These are phyloP conservation scores for Drosophila yooni DNA, from an alignment of 2,888 invertebrate species.

Conservation along the genomic window DNA sequence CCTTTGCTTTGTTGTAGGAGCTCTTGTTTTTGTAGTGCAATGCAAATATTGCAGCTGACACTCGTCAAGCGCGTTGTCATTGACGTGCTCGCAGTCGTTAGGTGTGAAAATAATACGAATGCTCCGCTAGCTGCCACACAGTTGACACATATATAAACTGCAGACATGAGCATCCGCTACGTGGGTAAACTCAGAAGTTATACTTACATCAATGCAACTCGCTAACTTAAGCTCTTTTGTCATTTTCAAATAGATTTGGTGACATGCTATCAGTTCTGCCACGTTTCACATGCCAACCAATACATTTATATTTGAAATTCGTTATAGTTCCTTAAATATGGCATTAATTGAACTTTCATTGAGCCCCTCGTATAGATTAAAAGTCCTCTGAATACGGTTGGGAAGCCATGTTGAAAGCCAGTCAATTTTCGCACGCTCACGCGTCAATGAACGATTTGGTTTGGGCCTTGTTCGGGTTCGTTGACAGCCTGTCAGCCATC, in stretches of 20 bases:
- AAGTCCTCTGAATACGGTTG: slow-evolving; percentile 2
- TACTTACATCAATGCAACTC: neutral
- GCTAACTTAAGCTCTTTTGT: neutral
- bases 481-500: slow-evolving; percentile 54
- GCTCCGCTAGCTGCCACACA: slow-evolving; percentile 48
- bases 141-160: slow-evolving; percentile 42
- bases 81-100: slow-evolving; percentile 49
- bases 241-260: neutral
- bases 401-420: slow-evolving; percentile 53
- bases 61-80: slow-evolving; percentile 53
- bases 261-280: neutral
- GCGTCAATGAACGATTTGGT: slow-evolving; percentile 71
- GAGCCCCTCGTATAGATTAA: slow-evolving; percentile 23
- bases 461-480: slow-evolving; percentile 33
- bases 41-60: slow-evolving; percentile 68
- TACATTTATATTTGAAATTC: neutral
- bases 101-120: slow-evolving; percentile 75
- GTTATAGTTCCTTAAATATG: neutral
- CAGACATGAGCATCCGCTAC: slow-evolving; percentile 8
- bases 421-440: slow-evolving; percentile 70
- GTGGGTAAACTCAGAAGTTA: slow-evolving; percentile 35
- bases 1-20: neutral
- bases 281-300: neutral
- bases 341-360: slow-evolving; percentile 4
- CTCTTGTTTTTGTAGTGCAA: slow-evolving; percentile 60